A percentile compares a stretch with the other conserved stretches of the same genome.
These are phyloP conservation scores for Andrena minutula DNA, from an alignment of 2,888 invertebrate species.

Conservation along the genomic window DNA sequence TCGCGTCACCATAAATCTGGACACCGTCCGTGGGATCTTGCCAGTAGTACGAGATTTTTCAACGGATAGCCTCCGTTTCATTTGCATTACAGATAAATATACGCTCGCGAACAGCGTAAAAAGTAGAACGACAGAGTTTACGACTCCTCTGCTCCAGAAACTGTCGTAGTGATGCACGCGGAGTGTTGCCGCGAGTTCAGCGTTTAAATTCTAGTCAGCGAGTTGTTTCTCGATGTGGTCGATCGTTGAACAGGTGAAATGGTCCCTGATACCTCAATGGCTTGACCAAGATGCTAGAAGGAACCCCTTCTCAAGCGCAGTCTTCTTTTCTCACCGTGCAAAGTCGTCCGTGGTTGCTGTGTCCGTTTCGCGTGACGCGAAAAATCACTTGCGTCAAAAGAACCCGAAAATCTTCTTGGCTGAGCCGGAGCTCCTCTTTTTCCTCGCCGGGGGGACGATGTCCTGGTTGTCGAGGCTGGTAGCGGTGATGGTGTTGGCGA, in stretches of 20 bases:
- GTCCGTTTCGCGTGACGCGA: constrained; percentile 28
- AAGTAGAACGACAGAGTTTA: constrained; percentile 27
- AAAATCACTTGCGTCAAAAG: constrained; percentile 69
- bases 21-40: not conserved
- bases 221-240: constrained; percentile 8
- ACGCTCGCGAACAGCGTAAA: constrained; percentile 18
- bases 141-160: constrained; percentile 34
- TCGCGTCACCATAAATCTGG: not conserved
- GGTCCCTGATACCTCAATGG: constrained; percentile 43
- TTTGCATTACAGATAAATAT: not conserved
- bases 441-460: constrained; percentile 79
- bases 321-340: constrained; percentile 41
- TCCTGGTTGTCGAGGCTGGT: constrained; percentile 67
- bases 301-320: constrained; percentile 27
- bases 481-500: constrained; percentile 54
- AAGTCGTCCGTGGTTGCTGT: constrained; percentile 2
- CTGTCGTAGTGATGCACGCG: constrained; percentile 30
- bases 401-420: constrained; percentile 75
- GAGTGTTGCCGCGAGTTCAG: constrained; percentile 11
- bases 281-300: not conserved
- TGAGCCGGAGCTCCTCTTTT: constrained; percentile 80
- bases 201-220: constrained; percentile 43
- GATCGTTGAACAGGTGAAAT: constrained; percentile 23
- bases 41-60: not conserved
- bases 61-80: not conserved